Base-by-base conservation (phyloP, 92 coral and sea anemone genomes). In the Nematostella vectensis region DNA sequence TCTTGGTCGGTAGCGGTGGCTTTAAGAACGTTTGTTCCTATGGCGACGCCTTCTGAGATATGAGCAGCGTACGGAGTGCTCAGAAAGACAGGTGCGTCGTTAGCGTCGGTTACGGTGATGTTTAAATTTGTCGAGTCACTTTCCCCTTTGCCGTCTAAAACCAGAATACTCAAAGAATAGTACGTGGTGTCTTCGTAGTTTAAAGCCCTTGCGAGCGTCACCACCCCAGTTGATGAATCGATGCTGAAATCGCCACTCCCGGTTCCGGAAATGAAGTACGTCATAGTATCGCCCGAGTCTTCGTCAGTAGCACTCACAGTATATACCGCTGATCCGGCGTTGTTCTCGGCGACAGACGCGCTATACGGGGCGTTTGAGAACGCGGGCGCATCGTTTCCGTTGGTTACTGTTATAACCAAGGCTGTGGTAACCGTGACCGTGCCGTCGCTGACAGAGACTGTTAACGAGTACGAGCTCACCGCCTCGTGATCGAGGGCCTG, bases 1-100 rank as follows among this genome's bases (percentile, higher is more conserved):
- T 79, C 94, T 44, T 73, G 65, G 50, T 83, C 94, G 40, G 18
- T 31, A n/a, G 82, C 94, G 2, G 53, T 71, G 3, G 63, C 50
- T 30, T 60, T 78, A 1, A 67, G 28, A 38, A 78, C 82, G 19
- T 48, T 58, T 30, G 82, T 59, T 1, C 94, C 85, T 43, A 25
- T 21, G 12, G 37, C 65, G 15, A 68, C 65, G 57, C 61, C 64
- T 55, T 83, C 94, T 8, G 59, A 44, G 13, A 83, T 50, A 19
- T 51, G 43, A 0, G 55, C 73, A 55, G 71, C 59, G 27, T 68
- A 83, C 1, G 79, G 78, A 1, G 94, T 56, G 0, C 57, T 18
- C 4, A 58, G 30, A 37, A 83, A 83, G 8, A 18, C 45, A 2
- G 94, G 82, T 1, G 59, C 20, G 27, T 78, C 84, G 27, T 78